Evolutionary conservation across 2,797 vertebrate genomes (phyloP).

Genomic region (Chromobotia macracanthus): DNA sequence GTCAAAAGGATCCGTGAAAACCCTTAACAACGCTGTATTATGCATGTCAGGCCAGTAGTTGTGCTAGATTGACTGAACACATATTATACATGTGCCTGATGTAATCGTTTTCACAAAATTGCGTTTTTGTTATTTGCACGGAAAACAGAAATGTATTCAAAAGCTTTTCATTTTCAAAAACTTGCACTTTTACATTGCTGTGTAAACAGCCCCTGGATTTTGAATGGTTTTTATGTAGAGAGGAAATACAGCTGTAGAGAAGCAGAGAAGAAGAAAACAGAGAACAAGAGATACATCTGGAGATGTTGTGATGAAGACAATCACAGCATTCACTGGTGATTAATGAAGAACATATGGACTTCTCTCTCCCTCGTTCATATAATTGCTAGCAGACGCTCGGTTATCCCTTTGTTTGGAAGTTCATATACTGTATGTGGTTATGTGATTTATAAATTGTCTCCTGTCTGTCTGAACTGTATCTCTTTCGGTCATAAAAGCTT

Average conservation of each 20-base stretch:
- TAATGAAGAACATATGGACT: conserved; percentile 50
- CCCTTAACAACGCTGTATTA: too few relatives aligned
- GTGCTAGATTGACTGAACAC: too few relatives aligned
- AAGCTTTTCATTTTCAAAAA: too few relatives aligned
- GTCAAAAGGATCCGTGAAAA: too few relatives aligned
- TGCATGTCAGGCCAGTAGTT: too few relatives aligned
- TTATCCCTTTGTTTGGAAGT: conserved; percentile 42
- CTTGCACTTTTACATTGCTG: too few relatives aligned
- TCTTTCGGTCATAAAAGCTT: conserved; percentile 17
- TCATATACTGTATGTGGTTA: conserved; percentile 24
- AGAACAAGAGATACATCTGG: conserved; percentile 49
- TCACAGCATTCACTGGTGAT: conserved; percentile 44
- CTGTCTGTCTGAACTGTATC: conserved; percentile 14
- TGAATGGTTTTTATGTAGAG: conserved; percentile 29
- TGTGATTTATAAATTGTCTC: conserved; percentile 40
- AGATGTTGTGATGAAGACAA: conserved; percentile 57
- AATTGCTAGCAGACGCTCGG: conserved; percentile 23
- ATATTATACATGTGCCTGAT: too few relatives aligned
- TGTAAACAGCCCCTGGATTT: neutral
- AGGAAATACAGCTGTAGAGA: conserved; percentile 40
- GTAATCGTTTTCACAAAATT: too few relatives aligned
- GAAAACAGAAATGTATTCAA: too few relatives aligned
- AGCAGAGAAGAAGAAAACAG: conserved; percentile 36
- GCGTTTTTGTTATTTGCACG: too few relatives aligned
- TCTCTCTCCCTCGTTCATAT: conserved; percentile 19